Base-by-base conservation (phyloP, 2,113 vertebrate species). In the Engystomops pustulosus region DNA sequence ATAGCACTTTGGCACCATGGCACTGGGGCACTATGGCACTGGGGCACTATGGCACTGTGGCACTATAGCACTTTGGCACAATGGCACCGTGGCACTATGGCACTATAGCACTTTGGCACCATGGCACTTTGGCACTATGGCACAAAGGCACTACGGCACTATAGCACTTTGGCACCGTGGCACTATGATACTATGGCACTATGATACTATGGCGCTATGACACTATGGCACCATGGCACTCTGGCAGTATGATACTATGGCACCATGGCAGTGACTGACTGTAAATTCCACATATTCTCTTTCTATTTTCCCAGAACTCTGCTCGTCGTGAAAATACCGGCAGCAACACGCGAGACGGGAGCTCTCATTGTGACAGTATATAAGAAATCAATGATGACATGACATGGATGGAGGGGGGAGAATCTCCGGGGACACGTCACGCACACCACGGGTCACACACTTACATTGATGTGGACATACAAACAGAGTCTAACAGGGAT, bases 341-440 rank as follows among this genome's bases (percentile, higher is more conserved):
- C 79, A 70, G 79, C 65, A 69, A 49, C 17, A 53, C 69, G 45
- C 38, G 65, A 69, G 20, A 10, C 18, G 15, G 62, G 58, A 68
- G 44, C 51, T 68, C 30, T 68, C 79, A 49, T 30, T 41, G 44
- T 80, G 79, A 69, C 79, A 70, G 65, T 53, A 41, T 65, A 69
- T 69, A 65, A 81, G 41, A 69, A 81, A 81, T 81, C 79, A 81
- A 81, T 81, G 47, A 32, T 81, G 79, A 81, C 79, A 69, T 80
- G 79, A 49, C 79, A 81, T 44, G 32, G 70, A 32, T 70, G 79
- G 65, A 49, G 32, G 55, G 47, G 62, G 44, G 44, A 23, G 32
- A n/a, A 47, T 81, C 79, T 81, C 79, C 3, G n/a, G 65, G 79
- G 79, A 69, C 45, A 70, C 60, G 45, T 81, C 45, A 68, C 47